A percentile compares a stretch with the other conserved stretches of the same genome.
Conservation (phyloP, 2,888 invertebrate genomes). For the Noctuana brunneofusca region DNA sequence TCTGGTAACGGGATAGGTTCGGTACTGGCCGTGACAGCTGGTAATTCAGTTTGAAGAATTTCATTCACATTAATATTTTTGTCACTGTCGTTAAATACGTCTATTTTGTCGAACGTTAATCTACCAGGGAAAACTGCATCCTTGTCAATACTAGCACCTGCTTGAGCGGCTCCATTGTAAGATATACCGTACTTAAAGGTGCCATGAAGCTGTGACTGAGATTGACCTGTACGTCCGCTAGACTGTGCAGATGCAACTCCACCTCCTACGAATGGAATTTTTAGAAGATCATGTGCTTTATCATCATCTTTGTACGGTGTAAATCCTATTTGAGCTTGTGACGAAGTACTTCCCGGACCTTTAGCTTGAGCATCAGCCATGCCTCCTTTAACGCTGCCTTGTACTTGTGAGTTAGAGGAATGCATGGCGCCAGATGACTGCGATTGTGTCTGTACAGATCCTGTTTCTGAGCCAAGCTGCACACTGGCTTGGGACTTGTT, state of each 20-base stretch:
- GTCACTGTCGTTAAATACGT: conserved; percentile 69
- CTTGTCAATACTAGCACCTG: conserved; percentile 88
- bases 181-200: conserved; percentile 90
- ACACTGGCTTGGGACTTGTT: conserved; percentile 91
- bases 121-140: conserved; percentile 73
- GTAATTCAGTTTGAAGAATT: background rate
- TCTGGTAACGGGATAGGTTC: conserved; percentile 27
- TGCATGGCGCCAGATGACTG: conserved; percentile 89
- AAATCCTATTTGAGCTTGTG: conserved; percentile 94
- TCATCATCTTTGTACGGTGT: conserved; percentile 87
- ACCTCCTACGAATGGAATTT: conserved; percentile 86
- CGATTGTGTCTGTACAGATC: conserved; percentile 88
- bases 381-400: conserved; percentile 91
- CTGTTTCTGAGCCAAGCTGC: conserved; percentile 88
- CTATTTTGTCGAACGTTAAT: conserved; percentile 70
- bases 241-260: conserved; percentile 92
- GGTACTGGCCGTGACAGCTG: background rate
- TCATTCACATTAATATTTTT: conserved; percentile 67
- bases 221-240: conserved; percentile 88
- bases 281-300: conserved; percentile 71
- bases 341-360: conserved; percentile 92
- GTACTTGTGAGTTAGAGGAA: conserved; percentile 90
- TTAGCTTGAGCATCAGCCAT: conserved; percentile 93
- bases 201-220: conserved; percentile 92
- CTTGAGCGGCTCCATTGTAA: conserved; percentile 91